Base-by-base conservation (phyloP, 1,140 invertebrate genomes). In the Diploscapter pachys region DNA sequence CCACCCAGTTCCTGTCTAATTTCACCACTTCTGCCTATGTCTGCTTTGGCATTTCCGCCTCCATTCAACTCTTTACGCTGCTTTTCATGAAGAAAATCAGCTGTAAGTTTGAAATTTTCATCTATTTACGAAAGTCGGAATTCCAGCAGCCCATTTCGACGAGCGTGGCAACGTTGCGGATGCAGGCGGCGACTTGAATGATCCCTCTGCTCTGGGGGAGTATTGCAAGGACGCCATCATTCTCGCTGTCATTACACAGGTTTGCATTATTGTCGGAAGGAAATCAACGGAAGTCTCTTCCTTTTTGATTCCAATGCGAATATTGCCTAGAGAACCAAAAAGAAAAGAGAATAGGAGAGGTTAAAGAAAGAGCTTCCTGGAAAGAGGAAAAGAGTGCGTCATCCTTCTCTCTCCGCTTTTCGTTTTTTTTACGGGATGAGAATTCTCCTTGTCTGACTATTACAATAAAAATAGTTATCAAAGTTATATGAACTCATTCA, bases 181-280 rank as follows among this genome's bases (percentile, higher is more conserved):
- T 73, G 83, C 84, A n/a, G 83, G 83, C 6, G 54, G 83, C 1
- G 83, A 85, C 66, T 67, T 85, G 5, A 85, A 85, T 57, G 81
- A 83, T 64, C 81, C 81, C 8, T 56, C 75, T 49, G 79, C 81
- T 9, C 82, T 85, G 56, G 83, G 84, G 62, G 83, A 85, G 81
- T 85, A 78, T 56, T 85, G 80, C 69, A 85, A 85, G 75, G 83
- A 84, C 57, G 67, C 73, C 5, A 75, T 84, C 11, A 84, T 84
- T 79, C 74, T 84, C 8, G 56, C 74, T 31, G 67, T 68, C 11
- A 75, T 80, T 61, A 68, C 72, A n/a, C 83, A 84, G 63, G 51
- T 85, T 59, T 0, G 64, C 4, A 63, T 5, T 4, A 67, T 68
- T 63, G 5, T 31, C 31, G 31, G 31, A 31, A 31, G 31, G 31